Base-by-base conservation (phyloP, 2,888 invertebrate genomes). In the Busseola fusca region DNA sequence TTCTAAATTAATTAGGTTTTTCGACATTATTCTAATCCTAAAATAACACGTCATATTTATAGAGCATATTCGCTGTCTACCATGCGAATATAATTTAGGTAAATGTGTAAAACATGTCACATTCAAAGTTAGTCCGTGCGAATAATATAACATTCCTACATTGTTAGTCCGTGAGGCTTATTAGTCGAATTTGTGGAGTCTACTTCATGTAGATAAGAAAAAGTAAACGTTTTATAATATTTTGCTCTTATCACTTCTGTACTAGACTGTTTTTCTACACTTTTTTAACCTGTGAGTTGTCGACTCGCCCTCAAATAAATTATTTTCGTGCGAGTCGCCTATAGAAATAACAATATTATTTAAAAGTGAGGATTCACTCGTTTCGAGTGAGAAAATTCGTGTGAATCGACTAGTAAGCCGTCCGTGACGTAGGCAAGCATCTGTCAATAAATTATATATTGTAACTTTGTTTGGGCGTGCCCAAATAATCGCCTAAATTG, bases 381-480 rank as follows among this genome's bases (percentile, higher is more conserved):
- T 14, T 21, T 21, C 3, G 3, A 7, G 9, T 1, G 34, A 6
- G 5, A 3, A 34, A 34, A 34, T 34, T 34, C 34, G 2, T 34
- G 5, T 6, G 21, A 21, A 48, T 48, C 1, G 9, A 48, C 0
- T 48, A 21, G 9, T 21, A 21, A 48, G 45, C 0, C 45, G 16
- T 57, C 3, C n/a, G 48, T 50, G 48, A 27, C 48, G 27, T 25
- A 16, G 52, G 5, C 42, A 69, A n/a, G 58, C 78, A 70, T 70
- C 50, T 64, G 72, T 71, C 78, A 71, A 77, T 77, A 77, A 57
- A 77, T 66, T 64, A 59, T 56, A 42, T 48, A 56, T 65, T 64
- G 78, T 59, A 50, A 69, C 34, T 48, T n/a, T 70, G 71, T 81
- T 78, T 67, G 25, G 54, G 57, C 58, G 30, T 69, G 62, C 56